Conservation (phyloP, 37 sponge, comb jelly and placozoan genomes). For the Axinella damicornis region DNA sequence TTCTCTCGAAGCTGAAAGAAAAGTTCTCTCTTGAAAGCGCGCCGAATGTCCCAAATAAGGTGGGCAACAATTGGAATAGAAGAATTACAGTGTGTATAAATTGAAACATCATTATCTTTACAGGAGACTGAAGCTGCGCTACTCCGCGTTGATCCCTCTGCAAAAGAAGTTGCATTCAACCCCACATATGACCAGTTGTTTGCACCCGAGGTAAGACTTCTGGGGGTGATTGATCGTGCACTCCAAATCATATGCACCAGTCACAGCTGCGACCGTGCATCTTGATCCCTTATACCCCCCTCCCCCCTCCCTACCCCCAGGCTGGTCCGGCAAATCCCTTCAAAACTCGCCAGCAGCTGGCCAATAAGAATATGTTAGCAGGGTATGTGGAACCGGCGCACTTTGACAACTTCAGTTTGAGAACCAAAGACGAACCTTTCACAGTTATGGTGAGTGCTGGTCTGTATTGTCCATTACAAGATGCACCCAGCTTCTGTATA, state of each 20-base stretch:
- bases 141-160: constrained; percentile 59
- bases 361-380: constrained; percentile 89
- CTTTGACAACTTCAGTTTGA: constrained; percentile 93
- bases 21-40: constrained; percentile 55
- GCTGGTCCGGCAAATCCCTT: constrained; percentile 94
- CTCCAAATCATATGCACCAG: too few species aligned
- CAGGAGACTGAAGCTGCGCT: constrained; percentile 45
- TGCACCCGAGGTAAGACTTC: constrained; percentile 75
- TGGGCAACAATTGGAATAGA: constrained; percentile 58
- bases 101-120: not conserved
- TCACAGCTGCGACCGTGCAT: too few species aligned
- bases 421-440: constrained; percentile 94
- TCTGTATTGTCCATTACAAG: not conserved
- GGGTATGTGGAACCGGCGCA: constrained; percentile 90
- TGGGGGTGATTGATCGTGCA: too few species aligned
- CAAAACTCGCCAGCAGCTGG: constrained; percentile 85
- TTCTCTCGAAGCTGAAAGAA: constrained; percentile 54
- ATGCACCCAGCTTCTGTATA: too few species aligned
- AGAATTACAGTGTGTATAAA: too few species aligned
- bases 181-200: constrained; percentile 92
- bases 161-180: constrained; percentile 88
- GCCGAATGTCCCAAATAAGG: constrained; percentile 31
- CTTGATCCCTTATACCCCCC: too few species aligned
- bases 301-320: constrained; percentile 26
- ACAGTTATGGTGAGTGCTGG: constrained; percentile 47